Evolutionary conservation across 2,797 vertebrate genomes (phyloP), one percentile per base, ranked within the genome.

Genomic region (Thunnus albacares): DNA sequence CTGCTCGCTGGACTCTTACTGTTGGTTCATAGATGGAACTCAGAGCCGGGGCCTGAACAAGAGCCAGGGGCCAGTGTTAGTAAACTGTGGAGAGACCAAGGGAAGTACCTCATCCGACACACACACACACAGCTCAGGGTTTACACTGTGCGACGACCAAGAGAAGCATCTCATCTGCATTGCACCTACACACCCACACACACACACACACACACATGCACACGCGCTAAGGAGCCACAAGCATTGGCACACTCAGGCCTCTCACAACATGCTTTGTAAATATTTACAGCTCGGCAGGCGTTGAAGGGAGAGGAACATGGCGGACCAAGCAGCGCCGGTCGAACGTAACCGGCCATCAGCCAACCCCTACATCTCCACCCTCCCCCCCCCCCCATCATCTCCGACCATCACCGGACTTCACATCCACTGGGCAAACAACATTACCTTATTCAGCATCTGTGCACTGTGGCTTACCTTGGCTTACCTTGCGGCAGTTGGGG

Each of bases 211-310:
- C 55, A 51, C 66, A 43, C 69, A 76, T 35, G 22, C 65, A 55
- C 53, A 51, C 87, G 56, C 58, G 17, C 67, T 14, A 75, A 73
- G 60, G 86, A 89, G 80, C 79, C 79, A 65, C 85, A 81, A 83
- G 86, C 84, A 59, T 58, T n/a, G 76, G 86, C 61, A 95, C 93
- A 94, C 83, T 88, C 74, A 14, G 81, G 85, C 89, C 90, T 90
- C 91, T 90, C 68, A 89, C 88, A 92, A 90, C 90, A 92, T 82
- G 87, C 83, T 80, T 66, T 78, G 93, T 94, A 95, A 95, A 95
- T 95, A 95, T 95, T 96, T 96, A 93, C 87, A 76, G 63, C 77
- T 75, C 64, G 60, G 79, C 85, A 86, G 85, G 85, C 71, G 68
- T 68, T 68, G 69, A 84, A 75, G 82, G 71, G 67, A 86, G 72